Percentiles rank a stretch among this genome's conserved stretches.
These are phyloP conservation scores for Sebastes minor DNA, from an alignment of 2,797 vertebrate genomes.

Conservation along the genomic window DNA sequence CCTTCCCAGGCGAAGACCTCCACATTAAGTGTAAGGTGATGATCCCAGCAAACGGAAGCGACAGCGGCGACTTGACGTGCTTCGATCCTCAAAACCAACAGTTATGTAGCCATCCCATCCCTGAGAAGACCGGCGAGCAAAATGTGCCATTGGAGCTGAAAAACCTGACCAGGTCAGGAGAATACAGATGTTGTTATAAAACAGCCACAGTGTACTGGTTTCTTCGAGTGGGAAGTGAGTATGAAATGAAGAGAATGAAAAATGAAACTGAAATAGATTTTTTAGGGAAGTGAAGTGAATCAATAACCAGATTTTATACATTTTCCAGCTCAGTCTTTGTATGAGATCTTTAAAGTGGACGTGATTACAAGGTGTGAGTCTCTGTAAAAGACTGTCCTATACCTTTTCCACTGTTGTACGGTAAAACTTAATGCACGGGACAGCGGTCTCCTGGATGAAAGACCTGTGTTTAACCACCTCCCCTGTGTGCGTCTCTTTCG, in stretches of 20 bases:
- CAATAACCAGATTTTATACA: not conserved
- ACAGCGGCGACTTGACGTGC: not conserved
- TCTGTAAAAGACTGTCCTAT: not conserved
- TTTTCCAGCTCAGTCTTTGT: not conserved
- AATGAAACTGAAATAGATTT: not conserved
- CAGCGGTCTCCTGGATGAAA: too few species aligned
- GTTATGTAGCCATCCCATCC: fast-evolving
- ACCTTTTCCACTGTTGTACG: not conserved
- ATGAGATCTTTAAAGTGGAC: not conserved
- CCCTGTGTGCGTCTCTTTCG: too few species aligned
- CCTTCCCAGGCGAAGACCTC: conserved; percentile 50
- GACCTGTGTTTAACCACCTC: too few species aligned
- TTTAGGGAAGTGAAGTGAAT: not conserved
- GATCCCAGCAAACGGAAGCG: conserved; percentile 44
- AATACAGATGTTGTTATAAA: conserved; percentile 65
- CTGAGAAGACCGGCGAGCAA: fast-evolving
- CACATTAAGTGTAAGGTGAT: fast-evolving
- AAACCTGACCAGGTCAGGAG: conserved; percentile 61
- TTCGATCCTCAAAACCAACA: fast-evolving
- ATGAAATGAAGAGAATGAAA: not conserved
- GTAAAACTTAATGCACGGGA: not conserved
- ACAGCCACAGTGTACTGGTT: conserved; percentile 31
- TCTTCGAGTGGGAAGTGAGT: conserved; percentile 77
- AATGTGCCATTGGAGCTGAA: fast-evolving
- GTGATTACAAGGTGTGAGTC: not conserved